Conservation (phyloP, 2,888 invertebrate species). For the Macaria liturata region DNA sequence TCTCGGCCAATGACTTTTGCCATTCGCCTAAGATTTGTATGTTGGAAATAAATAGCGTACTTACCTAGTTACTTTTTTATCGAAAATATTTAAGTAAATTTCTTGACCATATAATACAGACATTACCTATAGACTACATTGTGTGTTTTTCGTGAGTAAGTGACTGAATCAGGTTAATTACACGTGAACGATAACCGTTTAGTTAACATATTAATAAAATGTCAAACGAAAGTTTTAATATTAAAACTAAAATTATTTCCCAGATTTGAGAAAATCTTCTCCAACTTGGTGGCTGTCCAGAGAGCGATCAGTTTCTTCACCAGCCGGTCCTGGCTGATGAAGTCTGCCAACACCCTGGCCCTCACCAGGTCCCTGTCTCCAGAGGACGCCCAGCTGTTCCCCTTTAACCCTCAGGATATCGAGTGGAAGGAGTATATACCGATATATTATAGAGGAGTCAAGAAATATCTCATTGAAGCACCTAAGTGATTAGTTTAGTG, state of each 20-base stretch:
- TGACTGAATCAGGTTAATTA: no score
- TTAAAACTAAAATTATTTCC: slow-evolving; percentile 43
- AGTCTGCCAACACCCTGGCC: slow-evolving; percentile 86
- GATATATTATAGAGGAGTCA: slow-evolving; percentile 91
- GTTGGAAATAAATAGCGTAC: no score
- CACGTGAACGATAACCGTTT: no score
- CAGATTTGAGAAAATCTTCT: slow-evolving; percentile 87
- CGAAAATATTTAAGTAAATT: no score
- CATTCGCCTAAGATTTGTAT: no score
- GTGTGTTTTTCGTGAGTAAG: no score
- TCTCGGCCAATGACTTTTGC: no score
- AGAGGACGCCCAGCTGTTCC: slow-evolving; percentile 87
- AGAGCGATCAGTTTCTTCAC: slow-evolving; percentile 91
- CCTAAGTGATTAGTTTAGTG: slow-evolving; percentile 6
- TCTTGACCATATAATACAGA: no score
- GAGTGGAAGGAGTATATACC: slow-evolving; percentile 92
- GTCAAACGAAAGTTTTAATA: no score
- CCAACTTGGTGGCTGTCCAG: slow-evolving; percentile 86
- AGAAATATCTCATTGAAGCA: slow-evolving; percentile 75
- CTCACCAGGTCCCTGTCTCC: slow-evolving; percentile 83
- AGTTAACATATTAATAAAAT: no score
- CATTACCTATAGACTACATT: no score
- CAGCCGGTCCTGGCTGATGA: slow-evolving; percentile 90
- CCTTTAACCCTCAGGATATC: slow-evolving; percentile 90
- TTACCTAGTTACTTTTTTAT: no score